Evolutionary conservation across 2,797 vertebrate species (phyloP).

Genomic region (Rallus crepitans): DNA sequence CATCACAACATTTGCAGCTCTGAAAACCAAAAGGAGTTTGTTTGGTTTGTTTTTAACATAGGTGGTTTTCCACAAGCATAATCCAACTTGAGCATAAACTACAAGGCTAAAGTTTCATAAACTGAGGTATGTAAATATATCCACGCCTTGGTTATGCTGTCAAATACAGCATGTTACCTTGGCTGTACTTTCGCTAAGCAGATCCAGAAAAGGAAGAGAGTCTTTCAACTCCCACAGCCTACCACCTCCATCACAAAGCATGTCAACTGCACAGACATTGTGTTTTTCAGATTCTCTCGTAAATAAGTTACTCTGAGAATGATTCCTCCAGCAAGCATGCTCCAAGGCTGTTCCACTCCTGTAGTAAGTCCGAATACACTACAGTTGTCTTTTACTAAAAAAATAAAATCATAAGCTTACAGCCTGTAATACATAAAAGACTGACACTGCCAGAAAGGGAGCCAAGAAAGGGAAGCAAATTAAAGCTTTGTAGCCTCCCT

Average conservation of each 20-base stretch:
- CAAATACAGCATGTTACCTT: background rate
- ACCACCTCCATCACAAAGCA: background rate
- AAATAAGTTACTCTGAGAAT: background rate
- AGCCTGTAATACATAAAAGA: background rate
- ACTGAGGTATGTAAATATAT: background rate
- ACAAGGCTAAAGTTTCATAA: background rate
- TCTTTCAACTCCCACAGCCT: background rate
- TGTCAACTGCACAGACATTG: background rate
- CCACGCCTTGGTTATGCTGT: background rate
- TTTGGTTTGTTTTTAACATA: background rate
- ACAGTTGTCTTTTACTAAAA: background rate
- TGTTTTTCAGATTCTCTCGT: background rate
- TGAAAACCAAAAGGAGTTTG: background rate
- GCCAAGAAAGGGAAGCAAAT: background rate
- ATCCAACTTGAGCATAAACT: background rate
- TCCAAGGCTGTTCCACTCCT: background rate
- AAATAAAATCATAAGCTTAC: background rate
- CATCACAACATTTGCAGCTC: background rate
- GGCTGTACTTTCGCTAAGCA: background rate
- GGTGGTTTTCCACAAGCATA: background rate
- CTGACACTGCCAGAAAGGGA: background rate
- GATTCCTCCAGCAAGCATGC: background rate
- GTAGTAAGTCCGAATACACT: background rate
- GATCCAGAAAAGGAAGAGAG: conserved; percentile 7
- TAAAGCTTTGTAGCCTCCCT: background rate